Conservation (phyloP, 2,113 vertebrate genomes). For the Rhea americana region DNA sequence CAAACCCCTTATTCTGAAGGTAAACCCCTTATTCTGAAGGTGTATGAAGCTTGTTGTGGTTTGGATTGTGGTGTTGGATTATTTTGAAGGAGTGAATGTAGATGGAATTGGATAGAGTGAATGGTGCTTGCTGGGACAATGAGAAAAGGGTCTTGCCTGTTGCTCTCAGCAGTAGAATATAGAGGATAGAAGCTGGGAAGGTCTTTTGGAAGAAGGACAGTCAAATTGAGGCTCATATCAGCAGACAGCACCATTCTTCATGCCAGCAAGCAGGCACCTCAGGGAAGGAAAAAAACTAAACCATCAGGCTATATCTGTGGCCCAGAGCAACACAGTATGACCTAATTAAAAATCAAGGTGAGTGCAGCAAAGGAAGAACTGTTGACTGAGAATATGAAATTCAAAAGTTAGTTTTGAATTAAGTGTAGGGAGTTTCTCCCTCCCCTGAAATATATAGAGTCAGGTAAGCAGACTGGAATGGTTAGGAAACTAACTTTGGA, state of each 20-base stretch:
- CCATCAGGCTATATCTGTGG: not conserved
- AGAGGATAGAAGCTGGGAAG: not conserved
- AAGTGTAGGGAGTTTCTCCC: not conserved
- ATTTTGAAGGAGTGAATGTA: not conserved
- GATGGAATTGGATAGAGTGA: not conserved
- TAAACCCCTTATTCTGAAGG: not conserved
- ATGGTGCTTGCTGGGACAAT: not conserved
- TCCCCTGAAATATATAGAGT: not conserved
- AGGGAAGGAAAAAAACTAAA: constrained; percentile 13
- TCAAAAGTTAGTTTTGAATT: not conserved
- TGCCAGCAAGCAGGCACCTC: not conserved
- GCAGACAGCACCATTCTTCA: not conserved
- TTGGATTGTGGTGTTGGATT: not conserved
- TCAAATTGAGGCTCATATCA: not conserved
- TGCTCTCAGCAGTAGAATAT: not conserved
- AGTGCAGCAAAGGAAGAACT: not conserved
- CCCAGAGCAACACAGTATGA: not conserved
- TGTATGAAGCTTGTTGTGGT: not conserved
- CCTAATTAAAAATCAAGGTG: constrained; percentile 15
- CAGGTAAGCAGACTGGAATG: not conserved
- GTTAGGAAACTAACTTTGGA: not conserved
- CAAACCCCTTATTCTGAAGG: not conserved
- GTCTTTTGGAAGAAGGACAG: not conserved
- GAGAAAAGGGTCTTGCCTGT: not conserved
- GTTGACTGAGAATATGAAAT: not conserved